Percentiles rank a stretch among this genome's conserved stretches.
phyloP scores from a whole-genome alignment of 2,113 vertebrate species.

The Megaceryle torquata region DNA sequence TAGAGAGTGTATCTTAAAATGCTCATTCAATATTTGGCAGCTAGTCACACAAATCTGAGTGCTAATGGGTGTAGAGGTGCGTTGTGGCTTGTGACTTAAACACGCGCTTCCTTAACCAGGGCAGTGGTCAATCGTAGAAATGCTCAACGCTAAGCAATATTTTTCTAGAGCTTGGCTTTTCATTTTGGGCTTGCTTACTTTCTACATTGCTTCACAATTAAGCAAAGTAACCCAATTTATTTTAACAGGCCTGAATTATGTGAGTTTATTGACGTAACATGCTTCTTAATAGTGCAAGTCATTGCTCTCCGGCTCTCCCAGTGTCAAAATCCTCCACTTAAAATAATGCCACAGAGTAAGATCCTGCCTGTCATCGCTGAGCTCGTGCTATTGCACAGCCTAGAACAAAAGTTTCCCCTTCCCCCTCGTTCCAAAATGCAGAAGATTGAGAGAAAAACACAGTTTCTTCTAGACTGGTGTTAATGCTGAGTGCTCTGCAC shows the following conservation, averaged over 20 bases:
- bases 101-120: rapidly evolving
- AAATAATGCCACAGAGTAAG: background rate
- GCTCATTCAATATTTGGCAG: background rate
- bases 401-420: background rate
- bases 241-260: background rate
- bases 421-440: background rate
- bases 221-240: background rate
- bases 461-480: background rate
- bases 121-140: rapidly evolving
- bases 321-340: background rate
- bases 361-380: background rate
- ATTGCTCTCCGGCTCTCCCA: background rate
- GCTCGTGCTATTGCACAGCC: background rate
- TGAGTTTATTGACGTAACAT: background rate
- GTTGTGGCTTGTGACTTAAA: rapidly evolving
- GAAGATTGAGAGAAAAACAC: background rate
- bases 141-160: rapidly evolving
- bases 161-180: background rate
- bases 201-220: background rate
- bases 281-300: background rate
- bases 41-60: rapidly evolving
- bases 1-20: background rate
- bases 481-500: background rate
- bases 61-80: rapidly evolving
- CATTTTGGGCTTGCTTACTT: background rate